Percentiles rank a stretch among this genome's conserved stretches.
Evolutionary conservation across 2,113 vertebrate species (phyloP).

Genomic region (Indicator maculatus): DNA sequence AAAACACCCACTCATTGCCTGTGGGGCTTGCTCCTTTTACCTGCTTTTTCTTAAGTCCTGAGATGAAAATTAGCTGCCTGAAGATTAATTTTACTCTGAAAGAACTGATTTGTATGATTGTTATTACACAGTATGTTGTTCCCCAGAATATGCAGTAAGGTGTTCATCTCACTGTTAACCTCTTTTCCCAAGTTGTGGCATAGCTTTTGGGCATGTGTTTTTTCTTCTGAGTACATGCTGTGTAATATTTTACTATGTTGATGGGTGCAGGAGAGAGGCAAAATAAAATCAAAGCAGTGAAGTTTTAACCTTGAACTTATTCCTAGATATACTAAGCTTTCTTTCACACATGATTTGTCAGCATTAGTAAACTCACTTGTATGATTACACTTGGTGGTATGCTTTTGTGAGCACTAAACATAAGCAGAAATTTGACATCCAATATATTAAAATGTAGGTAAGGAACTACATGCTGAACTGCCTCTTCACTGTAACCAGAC

Average conservation of each 20-base stretch:
- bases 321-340: neutral
- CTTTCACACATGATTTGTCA: neutral
- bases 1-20: accelerated
- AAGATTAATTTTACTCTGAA: neutral
- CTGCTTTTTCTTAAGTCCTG: neutral
- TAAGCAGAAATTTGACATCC: neutral
- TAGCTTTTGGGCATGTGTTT: neutral
- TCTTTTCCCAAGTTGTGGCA: neutral
- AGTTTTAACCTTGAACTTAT: neutral
- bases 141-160: neutral
- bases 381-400: neutral
- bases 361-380: neutral
- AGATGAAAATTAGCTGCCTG: neutral
- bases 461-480: neutral
- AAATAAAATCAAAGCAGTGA: neutral
- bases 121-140: neutral
- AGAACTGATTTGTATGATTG: neutral
- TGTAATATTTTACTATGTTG: neutral
- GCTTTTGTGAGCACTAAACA: neutral
- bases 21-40: neutral
- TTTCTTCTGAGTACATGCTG: neutral
- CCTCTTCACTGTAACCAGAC: neutral
- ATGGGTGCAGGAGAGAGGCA: neutral
- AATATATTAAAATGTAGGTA: neutral
- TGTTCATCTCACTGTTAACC: neutral